Conservation (phyloP, 2,888 invertebrate genomes). For the Clistopyga incitator region DNA sequence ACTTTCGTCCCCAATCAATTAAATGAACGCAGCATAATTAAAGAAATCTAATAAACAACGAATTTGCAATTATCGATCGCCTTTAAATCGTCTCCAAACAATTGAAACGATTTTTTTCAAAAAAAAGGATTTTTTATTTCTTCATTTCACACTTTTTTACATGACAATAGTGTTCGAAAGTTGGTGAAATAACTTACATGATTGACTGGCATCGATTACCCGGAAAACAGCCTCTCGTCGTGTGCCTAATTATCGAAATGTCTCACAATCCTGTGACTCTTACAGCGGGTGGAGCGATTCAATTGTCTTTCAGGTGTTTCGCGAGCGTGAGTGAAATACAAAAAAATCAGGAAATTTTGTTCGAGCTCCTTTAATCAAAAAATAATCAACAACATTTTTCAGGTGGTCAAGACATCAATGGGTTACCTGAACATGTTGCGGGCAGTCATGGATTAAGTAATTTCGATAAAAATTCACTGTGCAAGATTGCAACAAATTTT, state of each 20-base stretch:
- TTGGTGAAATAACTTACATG: conserved; percentile 73
- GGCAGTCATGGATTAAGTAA: conserved; percentile 18
- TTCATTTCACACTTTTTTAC: background rate
- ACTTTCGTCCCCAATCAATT: too few species aligned
- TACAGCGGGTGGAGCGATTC: conserved; percentile 68
- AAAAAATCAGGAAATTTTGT: background rate
- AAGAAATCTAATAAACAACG: too few species aligned
- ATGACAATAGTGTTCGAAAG: conserved; percentile 68
- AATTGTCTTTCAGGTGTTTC: conserved; percentile 57
- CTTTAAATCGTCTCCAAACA: too few species aligned
- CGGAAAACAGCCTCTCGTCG: conserved; percentile 18
- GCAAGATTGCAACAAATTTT: too few species aligned
- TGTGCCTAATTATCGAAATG: conserved; percentile 62
- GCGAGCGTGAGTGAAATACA: conserved; percentile 15
- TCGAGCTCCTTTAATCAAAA: background rate
- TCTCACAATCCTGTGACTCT: conserved; percentile 54
- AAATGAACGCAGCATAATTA: background rate
- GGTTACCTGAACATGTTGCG: conserved; percentile 25
- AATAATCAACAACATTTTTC: background rate
- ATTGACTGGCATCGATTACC: conserved; percentile 67
- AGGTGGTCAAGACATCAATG: conserved; percentile 30
- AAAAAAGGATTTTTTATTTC: background rate
- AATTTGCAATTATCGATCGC: background rate
- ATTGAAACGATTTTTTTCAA: too few species aligned
- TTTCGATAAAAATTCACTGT: background rate